Conservation (phyloP, 2,888 invertebrate species). For the Apamea anceps region DNA sequence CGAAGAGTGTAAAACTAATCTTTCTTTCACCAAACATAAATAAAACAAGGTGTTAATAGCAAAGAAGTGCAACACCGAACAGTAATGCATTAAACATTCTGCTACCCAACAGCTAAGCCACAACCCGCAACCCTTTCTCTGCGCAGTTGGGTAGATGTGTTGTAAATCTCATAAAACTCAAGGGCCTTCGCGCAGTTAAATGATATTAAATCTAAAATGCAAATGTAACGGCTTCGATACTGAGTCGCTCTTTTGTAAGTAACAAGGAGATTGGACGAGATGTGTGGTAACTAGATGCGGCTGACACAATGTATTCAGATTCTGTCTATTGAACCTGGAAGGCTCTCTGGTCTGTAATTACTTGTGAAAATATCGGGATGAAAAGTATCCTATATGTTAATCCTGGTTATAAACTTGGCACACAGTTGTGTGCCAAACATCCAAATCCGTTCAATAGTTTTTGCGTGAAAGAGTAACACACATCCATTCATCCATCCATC, state of each 20-base stretch:
- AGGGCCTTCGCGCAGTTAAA: conserved; percentile 65
- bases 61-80: conserved; percentile 3
- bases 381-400: no score
- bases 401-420: no score
- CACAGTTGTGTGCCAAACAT: no score
- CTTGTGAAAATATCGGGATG: no score
- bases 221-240: conserved; percentile 73
- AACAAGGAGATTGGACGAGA: conserved; percentile 51
- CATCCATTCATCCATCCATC: no score
- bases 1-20: neutral
- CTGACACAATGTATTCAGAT: neutral
- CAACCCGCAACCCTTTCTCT: conserved; percentile 30
- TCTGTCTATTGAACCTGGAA: neutral
- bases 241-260: conserved; percentile 68
- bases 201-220: conserved; percentile 79
- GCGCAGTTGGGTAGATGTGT: conserved; percentile 36
- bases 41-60: conserved; percentile 13
- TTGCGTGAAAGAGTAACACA: no score
- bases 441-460: no score
- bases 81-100: conserved; percentile 36
- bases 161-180: conserved; percentile 55
- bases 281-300: neutral
- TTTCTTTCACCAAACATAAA: neutral
- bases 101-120: conserved; percentile 1
- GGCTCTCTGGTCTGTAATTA: neutral